These are phyloP conservation scores for Cyanoramphus novaezelandiae DNA, from an alignment of 2,113 vertebrate genomes.

Conservation along the genomic window DNA sequence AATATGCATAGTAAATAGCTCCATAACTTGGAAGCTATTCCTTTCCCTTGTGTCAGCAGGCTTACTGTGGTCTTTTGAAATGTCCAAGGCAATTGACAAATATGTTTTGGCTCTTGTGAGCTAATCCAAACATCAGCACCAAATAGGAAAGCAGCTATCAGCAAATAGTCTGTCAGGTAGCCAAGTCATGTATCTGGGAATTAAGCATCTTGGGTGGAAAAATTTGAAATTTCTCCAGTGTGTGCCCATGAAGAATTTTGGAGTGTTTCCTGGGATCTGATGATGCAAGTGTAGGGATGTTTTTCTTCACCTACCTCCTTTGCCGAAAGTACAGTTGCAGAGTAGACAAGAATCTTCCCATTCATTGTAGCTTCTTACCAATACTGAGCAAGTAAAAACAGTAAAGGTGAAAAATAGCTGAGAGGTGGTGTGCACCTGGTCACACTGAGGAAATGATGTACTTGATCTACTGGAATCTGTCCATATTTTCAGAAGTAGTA, in stretches of 20 bases:
- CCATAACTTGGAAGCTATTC: not conserved
- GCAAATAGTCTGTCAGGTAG: not conserved
- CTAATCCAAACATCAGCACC: not conserved
- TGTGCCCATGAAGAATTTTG: not conserved
- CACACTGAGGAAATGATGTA: not conserved
- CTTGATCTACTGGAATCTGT: not conserved
- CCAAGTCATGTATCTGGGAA: not conserved
- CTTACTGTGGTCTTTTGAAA: not conserved
- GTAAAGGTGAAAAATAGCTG: not conserved
- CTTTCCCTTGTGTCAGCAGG: not conserved
- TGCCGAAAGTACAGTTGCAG: not conserved
- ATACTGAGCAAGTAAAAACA: not conserved
- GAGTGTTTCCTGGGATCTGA: not conserved
- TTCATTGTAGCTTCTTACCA: not conserved
- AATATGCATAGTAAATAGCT: not conserved
- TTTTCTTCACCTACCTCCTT: not conserved
- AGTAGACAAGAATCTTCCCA: not conserved
- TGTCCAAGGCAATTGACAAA: not conserved
- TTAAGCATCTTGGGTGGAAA: not conserved
- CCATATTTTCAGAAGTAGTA: not conserved
- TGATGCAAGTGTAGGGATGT: not conserved
- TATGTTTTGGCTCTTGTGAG: not conserved
- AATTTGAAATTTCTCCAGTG: not conserved
- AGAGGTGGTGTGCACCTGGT: not conserved
- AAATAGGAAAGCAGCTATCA: not conserved